Base-by-base conservation (phyloP, 2,797 vertebrate species). In the Ceryle rudis region DNA sequence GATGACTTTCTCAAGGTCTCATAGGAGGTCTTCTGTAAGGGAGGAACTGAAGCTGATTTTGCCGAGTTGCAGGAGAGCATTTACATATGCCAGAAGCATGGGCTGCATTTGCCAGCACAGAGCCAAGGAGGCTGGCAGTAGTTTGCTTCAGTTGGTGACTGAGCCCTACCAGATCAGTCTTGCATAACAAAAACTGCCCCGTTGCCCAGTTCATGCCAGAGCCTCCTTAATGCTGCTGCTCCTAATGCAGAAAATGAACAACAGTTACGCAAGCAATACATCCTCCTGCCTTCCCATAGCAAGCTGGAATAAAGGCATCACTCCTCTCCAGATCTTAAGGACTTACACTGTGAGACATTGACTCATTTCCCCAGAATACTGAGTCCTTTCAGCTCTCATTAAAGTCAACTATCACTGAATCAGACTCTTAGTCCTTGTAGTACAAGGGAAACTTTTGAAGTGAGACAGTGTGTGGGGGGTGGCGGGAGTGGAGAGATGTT, bases 311-410 rank as follows among this genome's bases (percentile, higher is more conserved):
- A 85, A 89, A 82, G 71, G 44, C 67, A 64, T 28, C 0, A 0
- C 37, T 91, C 46, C 33, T 13, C 31, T 47, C 46, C 42, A 29
- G 29, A 11, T 71, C 57, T 49, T 28, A 84, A 86, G 73, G 70
- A 44, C 42, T 79, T 90, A 5, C 9, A 6, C 71, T n/a, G 51
- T n/a, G 62, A 81, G 39, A 23, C 37, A 29, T 5, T 71, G 78
- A 77, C 77, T 77, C 41, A 29, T 81, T 92, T 93, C 81, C 52
- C 66, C 64, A 39, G 64, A 62, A 55, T 77, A 29, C 26, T 3
- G n/a, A 85, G 33, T 67, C 70, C 41, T 93, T 90, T 92, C 71
- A 82, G 29, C 11, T 95, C 28, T 90, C 65, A 8, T 88, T 84
- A 86, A 89, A 77, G 20, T 92, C 70, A 90, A 17, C 52, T 44